These are phyloP conservation scores for Bugula neritina DNA, from an alignment of 2,888 invertebrate genomes.

Conservation along the genomic window DNA sequence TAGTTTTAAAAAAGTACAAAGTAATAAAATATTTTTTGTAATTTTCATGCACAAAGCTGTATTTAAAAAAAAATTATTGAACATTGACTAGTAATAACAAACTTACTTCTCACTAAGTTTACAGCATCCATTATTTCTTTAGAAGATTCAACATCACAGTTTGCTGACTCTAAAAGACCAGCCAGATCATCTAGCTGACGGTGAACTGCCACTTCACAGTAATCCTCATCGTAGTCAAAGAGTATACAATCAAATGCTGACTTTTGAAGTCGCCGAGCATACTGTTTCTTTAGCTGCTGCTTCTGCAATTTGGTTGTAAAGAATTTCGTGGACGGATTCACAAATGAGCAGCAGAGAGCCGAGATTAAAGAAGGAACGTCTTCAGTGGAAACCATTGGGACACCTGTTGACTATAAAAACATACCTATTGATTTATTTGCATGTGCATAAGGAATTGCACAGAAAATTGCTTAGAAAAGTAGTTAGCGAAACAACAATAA, in stretches of 20 bases:
- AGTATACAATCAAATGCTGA: constrained; percentile 3
- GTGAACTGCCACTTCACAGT: neutral
- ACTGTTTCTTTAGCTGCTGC: neutral
- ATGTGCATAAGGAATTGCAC: no score
- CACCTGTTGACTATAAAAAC: no score
- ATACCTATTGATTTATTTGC: no score
- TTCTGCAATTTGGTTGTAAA: neutral
- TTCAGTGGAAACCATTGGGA: neutral
- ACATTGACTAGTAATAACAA: neutral
- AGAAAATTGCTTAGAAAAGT: no score
- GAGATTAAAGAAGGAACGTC: constrained; percentile 7
- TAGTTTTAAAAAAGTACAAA: no score
- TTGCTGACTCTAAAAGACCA: no score
- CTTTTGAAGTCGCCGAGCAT: neutral
- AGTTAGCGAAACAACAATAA: no score
- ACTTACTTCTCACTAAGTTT: no score
- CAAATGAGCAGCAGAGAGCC: constrained; percentile 7
- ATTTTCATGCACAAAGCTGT: no score
- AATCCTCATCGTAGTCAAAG: constrained; percentile 15
- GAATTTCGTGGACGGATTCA: neutral
- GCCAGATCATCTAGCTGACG: neutral
- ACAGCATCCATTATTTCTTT: no score
- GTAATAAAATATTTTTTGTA: no score
- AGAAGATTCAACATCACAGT: no score
- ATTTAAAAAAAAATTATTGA: neutral